Evolutionary conservation across 2,113 vertebrate genomes (phyloP).

Genomic region (Crotalus helleri): DNA sequence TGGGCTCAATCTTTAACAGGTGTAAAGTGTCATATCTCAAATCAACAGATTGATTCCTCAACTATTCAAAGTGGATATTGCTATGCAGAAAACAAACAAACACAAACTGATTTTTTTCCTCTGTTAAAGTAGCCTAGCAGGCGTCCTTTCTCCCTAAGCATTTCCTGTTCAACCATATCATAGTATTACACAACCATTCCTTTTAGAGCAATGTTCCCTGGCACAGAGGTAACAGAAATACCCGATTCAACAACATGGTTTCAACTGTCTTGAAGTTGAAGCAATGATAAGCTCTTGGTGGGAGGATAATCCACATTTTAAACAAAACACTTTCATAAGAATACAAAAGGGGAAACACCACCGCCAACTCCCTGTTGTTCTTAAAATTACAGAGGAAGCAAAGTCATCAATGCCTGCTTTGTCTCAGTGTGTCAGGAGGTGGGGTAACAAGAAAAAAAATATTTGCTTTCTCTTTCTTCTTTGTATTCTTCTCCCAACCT

Average conservation of each 20-base stretch:
- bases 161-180: background rate
- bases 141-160: constrained; percentile 10
- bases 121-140: background rate
- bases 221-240: background rate
- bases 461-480: background rate
- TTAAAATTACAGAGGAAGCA: background rate
- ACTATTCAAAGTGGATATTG: constrained; percentile 21
- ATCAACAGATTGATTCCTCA: background rate
- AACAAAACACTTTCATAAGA: background rate
- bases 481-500: background rate
- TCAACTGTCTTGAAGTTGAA: background rate
- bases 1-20: background rate
- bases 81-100: background rate
- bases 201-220: background rate
- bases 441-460: background rate
- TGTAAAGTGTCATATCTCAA: background rate
- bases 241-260: background rate
- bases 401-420: background rate
- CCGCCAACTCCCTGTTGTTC: background rate
- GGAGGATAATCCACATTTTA: constrained; percentile 34
- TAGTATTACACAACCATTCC: background rate
- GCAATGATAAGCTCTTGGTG: background rate
- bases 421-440: constrained; percentile 4
- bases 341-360: background rate
- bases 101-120: background rate